Evolutionary conservation across 2,888 invertebrate species (phyloP).

Genomic region (Drosophila ezoana): DNA sequence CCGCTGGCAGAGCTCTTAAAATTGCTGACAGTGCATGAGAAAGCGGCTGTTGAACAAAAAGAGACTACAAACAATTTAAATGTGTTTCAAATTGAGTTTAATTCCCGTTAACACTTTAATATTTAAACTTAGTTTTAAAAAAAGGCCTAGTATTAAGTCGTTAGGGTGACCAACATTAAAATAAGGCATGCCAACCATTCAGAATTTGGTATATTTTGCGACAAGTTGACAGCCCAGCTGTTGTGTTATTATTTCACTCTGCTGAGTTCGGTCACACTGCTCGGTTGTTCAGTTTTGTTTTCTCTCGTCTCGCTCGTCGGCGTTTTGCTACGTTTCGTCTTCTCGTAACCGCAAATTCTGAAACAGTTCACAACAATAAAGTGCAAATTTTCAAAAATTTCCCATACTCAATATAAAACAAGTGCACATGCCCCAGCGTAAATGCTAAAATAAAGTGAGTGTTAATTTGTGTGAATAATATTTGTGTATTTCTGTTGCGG

Average conservation of each 20-base stretch:
- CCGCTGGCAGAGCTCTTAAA: conserved; percentile 66
- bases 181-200: neutral
- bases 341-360: conserved; percentile 71
- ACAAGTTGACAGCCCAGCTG: conserved; percentile 9
- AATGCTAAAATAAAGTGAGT: conserved; percentile 56
- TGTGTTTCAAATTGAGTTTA: conserved; percentile 31
- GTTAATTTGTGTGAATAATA: conserved; percentile 47
- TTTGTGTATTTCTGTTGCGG: conserved; percentile 51
- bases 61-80: neutral
- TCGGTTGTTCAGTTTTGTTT: conserved; percentile 64
- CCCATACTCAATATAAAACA: conserved; percentile 40
- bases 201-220: conserved; percentile 16
- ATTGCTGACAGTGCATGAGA: conserved; percentile 19
- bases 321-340: conserved; percentile 75
- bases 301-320: conserved; percentile 70
- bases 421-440: conserved; percentile 30
- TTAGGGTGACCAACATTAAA: conserved; percentile 11
- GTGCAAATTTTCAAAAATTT: conserved; percentile 64
- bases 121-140: neutral
- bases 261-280: conserved; percentile 18
- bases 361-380: conserved; percentile 57
- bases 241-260: conserved; percentile 23
- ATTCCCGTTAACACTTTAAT: neutral
- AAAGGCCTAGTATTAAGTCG: neutral
- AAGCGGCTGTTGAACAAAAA: conserved; percentile 18